Evolutionary conservation across 2,888 invertebrate genomes (phyloP).

Genomic region (Eupithecia exiguata): DNA sequence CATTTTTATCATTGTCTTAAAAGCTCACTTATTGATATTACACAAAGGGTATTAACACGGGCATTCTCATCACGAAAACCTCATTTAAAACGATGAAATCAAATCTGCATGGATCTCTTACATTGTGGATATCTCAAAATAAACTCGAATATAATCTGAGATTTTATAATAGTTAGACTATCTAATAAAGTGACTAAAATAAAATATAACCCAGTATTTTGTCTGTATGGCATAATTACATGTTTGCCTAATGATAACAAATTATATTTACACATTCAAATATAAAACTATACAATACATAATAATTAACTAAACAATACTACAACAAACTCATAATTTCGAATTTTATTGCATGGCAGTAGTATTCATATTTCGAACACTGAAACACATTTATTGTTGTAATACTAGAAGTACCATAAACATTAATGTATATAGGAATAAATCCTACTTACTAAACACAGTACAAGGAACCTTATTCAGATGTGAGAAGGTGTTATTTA

Average conservation of each 20-base stretch:
- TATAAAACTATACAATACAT: neutral
- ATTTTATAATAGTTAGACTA: neutral
- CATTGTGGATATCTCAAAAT: neutral
- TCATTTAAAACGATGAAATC: neutral
- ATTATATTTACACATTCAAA: neutral
- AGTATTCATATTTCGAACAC: neutral
- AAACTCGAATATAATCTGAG: neutral
- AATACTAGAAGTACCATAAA: constrained; percentile 19
- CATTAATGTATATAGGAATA: constrained; percentile 1
- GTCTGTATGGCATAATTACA: neutral
- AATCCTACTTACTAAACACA: neutral
- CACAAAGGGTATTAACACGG: no score
- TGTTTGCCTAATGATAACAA: neutral
- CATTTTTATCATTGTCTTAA: no score
- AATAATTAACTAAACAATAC: neutral
- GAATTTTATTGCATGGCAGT: constrained; percentile 12
- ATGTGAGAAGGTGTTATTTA: constrained; percentile 6
- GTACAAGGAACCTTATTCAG: constrained; percentile 26
- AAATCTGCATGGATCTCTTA: no score
- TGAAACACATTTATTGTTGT: neutral
- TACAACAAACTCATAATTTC: constrained; percentile 8
- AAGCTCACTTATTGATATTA: no score
- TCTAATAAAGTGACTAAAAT: neutral
- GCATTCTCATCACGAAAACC: neutral
- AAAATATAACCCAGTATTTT: neutral